Base-by-base conservation (phyloP, 2,113 vertebrate genomes). In the Oncorhynchus gorbuscha region DNA sequence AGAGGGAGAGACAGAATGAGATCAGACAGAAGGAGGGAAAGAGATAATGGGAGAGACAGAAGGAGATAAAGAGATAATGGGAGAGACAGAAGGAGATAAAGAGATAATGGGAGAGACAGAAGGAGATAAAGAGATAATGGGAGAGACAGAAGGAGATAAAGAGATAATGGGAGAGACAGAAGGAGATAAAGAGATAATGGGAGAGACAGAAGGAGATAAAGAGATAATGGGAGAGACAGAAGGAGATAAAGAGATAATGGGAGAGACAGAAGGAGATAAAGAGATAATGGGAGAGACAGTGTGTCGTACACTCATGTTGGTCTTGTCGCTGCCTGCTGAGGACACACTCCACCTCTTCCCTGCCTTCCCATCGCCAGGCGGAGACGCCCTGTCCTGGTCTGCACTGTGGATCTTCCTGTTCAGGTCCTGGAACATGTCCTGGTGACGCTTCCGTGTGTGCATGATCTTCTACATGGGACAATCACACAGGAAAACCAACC, bases 401-500 rank as follows among this genome's bases (percentile, higher is more conserved):
- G 95, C 93, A 3, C 95, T 96, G 90, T 98, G 96, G 89, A 98
- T 92, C 90, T 97, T 99, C 90, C 97, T 95, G 93, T 95, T 99
- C 89, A 99, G 93, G 89, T 99, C 98, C 92, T 99, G 97, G 93
- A 99, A 99, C 98, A 99, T 98, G 94, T 99, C 97, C 88, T 99
- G 98, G 93, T 99, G 98, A 74, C 98, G 95, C 90, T 99, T 99
- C 87, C 98, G 92, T 64, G 98, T 99, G 94, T 99, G 98, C 98
- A 99, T 99, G 90, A 99, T 98, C 94, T 99, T 99, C 97, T 99
- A 89, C 26, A 81, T 80, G 74, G 79, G 88, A 93, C 81, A 80
- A 91, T 11, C 39, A 45, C 39, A 45, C 9, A 45, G 39, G 39
- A 3, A 20, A 66, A 30, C 24, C 5, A 39, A 8, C 35, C 51